Evolutionary conservation across 2,797 vertebrate genomes (phyloP).

Genomic region (Poecile montanus): DNA sequence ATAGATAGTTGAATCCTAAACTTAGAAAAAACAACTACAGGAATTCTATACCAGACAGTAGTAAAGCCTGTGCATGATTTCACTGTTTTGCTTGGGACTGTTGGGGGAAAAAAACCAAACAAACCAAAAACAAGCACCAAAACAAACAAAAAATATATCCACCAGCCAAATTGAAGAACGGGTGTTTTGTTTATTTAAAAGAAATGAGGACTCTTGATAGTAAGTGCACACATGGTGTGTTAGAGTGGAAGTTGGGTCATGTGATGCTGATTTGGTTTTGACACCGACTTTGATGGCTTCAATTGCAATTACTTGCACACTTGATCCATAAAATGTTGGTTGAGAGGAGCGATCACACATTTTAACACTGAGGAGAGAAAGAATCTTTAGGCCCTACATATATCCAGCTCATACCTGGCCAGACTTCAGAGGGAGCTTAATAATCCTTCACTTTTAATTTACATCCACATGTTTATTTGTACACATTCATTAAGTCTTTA

Average conservation of each 20-base stretch:
- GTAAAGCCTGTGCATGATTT: neutral
- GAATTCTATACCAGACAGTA: neutral
- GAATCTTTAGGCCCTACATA: neutral
- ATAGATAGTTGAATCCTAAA: neutral
- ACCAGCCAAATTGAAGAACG: neutral
- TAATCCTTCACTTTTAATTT: neutral
- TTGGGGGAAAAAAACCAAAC: neutral
- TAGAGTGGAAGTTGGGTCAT: neutral
- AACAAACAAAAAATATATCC: neutral
- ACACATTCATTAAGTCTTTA: neutral
- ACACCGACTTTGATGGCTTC: neutral
- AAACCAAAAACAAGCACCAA: neutral
- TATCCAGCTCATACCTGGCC: neutral
- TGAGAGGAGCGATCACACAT: neutral
- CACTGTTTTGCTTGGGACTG: neutral
- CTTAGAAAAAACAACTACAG: neutral
- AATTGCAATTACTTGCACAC: neutral
- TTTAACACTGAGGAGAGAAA: neutral
- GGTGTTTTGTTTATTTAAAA: slow-evolving; percentile 47
- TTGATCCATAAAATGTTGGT: neutral
- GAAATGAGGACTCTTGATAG: slow-evolving; percentile 33
- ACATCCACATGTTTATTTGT: neutral
- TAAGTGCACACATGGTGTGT: neutral
- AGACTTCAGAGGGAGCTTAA: neutral
- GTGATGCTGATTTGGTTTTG: neutral